Conservation (phyloP, 2,888 invertebrate genomes). For the Lapara coniferarum region DNA sequence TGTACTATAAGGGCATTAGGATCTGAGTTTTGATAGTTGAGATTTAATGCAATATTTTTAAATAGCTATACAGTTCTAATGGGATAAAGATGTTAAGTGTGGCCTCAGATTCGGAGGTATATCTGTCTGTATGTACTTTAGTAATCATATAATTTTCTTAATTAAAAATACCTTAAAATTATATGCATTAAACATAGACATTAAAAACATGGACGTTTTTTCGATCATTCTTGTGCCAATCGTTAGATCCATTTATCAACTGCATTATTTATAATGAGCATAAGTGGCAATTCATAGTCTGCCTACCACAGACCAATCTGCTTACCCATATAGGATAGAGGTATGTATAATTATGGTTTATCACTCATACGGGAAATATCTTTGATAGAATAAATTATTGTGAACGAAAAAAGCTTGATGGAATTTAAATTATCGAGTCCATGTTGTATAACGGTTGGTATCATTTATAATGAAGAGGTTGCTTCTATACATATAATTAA, state of each 20-base stretch:
- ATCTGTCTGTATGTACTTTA: too few relatives aligned
- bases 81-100: too few relatives aligned
- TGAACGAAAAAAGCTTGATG: neutral
- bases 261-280: neutral
- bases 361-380: neutral
- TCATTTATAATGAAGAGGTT: constrained; percentile 1
- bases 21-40: too few relatives aligned
- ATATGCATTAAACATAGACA: neutral
- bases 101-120: too few relatives aligned
- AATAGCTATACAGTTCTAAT: too few relatives aligned
- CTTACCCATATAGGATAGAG: too few relatives aligned
- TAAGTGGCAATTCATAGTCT: too few relatives aligned
- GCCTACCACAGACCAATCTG: too few relatives aligned
- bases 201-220: too few relatives aligned
- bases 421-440: neutral
- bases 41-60: neutral
- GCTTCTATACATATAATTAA: neutral
- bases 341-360: neutral
- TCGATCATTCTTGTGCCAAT: neutral
- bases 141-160: too few relatives aligned
- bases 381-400: constrained; percentile 12
- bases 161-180: too few relatives aligned
- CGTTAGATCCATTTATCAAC: constrained; percentile 4
- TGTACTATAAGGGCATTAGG: too few relatives aligned
- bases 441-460: neutral